phyloP scores from a whole-genome alignment of 2,113 vertebrate genomes.

The Indri indri region DNA sequence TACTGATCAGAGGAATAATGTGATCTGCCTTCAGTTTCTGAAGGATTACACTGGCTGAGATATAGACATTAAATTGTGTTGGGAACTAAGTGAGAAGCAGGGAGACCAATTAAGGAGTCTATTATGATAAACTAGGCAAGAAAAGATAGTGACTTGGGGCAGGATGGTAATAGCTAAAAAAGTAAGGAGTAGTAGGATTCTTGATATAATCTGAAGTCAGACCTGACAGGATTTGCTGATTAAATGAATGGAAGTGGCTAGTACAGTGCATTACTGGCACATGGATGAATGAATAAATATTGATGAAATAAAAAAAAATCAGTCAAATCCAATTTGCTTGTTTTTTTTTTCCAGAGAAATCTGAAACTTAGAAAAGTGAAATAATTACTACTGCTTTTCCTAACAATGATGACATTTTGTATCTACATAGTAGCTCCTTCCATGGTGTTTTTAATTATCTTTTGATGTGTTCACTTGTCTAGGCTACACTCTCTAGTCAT shows the following conservation, averaged over 20 bases:
- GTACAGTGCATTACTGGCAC: neutral
- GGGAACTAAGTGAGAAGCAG: neutral
- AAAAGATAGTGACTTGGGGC: neutral
- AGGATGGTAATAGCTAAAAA: neutral
- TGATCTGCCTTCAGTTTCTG: neutral
- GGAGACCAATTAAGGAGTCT: neutral
- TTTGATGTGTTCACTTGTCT: neutral
- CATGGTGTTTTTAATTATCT: neutral
- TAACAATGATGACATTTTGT: neutral
- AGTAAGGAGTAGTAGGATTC: neutral
- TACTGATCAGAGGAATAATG: neutral
- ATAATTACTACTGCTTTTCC: neutral
- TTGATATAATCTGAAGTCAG: slow-evolving; percentile 3
- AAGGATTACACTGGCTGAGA: neutral
- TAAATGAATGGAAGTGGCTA: neutral
- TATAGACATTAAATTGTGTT: neutral
- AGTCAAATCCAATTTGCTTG: neutral
- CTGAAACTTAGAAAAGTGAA: slow-evolving; percentile 23
- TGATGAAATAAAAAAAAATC: neutral
- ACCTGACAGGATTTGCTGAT: neutral
- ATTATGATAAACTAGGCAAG: neutral
- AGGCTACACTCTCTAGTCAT: neutral
- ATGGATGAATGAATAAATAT: neutral
- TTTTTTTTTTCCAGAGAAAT: neutral
- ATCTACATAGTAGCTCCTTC: neutral